Conservation (phyloP, 1,140 invertebrate species). For the Papilio helenus region DNA sequence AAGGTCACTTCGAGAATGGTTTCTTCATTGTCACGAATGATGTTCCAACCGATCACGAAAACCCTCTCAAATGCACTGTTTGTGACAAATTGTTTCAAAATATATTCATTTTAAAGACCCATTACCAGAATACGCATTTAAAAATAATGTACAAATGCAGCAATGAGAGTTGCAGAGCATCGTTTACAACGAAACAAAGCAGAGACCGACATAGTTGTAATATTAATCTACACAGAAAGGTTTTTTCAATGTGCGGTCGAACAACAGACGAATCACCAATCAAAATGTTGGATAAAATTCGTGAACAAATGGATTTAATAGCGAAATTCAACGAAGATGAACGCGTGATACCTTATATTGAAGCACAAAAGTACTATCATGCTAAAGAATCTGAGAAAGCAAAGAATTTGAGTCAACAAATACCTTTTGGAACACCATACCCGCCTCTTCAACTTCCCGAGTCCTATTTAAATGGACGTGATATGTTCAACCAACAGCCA, state of each 20-base stretch:
- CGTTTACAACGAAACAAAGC: slow-evolving; percentile 97
- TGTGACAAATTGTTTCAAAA: slow-evolving; percentile 98
- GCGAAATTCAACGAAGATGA: slow-evolving; percentile 89
- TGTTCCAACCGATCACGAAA: slow-evolving; percentile 90
- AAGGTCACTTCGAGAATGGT: slow-evolving; percentile 89
- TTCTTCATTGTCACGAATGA: slow-evolving; percentile 89
- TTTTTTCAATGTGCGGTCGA: slow-evolving; percentile 85
- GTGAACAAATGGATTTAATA: slow-evolving; percentile 89
- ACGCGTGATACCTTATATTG: slow-evolving; percentile 81
- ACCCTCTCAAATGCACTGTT: slow-evolving; percentile 93
- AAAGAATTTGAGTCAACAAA: slow-evolving; percentile 61
- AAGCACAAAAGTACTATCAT: slow-evolving; percentile 74
- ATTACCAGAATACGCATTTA: slow-evolving; percentile 97
- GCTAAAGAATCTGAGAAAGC: slow-evolving; percentile 69
- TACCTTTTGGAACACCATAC: slow-evolving; percentile 65
- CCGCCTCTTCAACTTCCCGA: slow-evolving; percentile 75
- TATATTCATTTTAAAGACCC: slow-evolving; percentile 96
- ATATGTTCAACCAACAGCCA: slow-evolving; percentile 75
- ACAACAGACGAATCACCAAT: slow-evolving; percentile 65
- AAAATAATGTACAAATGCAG: slow-evolving; percentile 98
- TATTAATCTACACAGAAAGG: slow-evolving; percentile 94
- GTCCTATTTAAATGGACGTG: slow-evolving; percentile 73
- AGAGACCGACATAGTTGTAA: slow-evolving; percentile 97
- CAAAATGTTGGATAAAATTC: slow-evolving; percentile 77
- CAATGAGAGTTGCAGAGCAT: slow-evolving; percentile 97